Base-by-base conservation (phyloP, 2,797 vertebrate genomes). In the Strix occidentalis region DNA sequence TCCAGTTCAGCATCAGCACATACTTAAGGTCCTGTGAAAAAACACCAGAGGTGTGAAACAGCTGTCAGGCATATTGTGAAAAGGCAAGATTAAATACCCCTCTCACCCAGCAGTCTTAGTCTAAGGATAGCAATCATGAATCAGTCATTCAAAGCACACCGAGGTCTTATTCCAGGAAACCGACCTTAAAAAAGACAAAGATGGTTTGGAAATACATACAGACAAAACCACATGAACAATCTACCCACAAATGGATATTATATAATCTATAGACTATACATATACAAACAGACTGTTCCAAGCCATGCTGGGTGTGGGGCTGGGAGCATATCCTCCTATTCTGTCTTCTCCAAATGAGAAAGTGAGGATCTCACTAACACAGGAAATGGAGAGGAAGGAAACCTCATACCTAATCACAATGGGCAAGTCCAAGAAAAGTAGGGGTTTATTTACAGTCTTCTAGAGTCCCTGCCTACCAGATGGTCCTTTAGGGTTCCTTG, bases 321-420 rank as follows among this genome's bases (percentile, higher is more conserved):
- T 87, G 64, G 26, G 45, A 84, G 20, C 33, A 80, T 35, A 91
- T 87, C 81, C 84, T 95, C 84, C 81, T 87, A 21, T 77, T 85
- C 53, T 28, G 21, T n/a, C 68, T 39, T 60, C 43, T 54, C 61
- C 46, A 61, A 35, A 76, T 8, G 31, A 28, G 13, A 0, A 1
- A 58, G 46, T 23, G 46, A 72, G 25, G 24, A 65, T n/a, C 4
- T 1, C 1, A 0, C 41, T 35, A 35, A 43, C 0, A 0, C 5
- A 75, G 80, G 77, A 93, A 91, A 63, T 0, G 0, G 50, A 51
- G 29, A 60, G 75, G 66, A 93, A 95, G 89, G 81, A 92, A 96
- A 57, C 9, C 7, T 66, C 33, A 23, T 21, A 24, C 16, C 9
- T 68, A 80, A 84, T 66, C 87, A 85, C 65, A 89, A 81, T 78